phyloP scores from a whole-genome alignment of 2,888 invertebrate species.

The Clunio marinus region DNA sequence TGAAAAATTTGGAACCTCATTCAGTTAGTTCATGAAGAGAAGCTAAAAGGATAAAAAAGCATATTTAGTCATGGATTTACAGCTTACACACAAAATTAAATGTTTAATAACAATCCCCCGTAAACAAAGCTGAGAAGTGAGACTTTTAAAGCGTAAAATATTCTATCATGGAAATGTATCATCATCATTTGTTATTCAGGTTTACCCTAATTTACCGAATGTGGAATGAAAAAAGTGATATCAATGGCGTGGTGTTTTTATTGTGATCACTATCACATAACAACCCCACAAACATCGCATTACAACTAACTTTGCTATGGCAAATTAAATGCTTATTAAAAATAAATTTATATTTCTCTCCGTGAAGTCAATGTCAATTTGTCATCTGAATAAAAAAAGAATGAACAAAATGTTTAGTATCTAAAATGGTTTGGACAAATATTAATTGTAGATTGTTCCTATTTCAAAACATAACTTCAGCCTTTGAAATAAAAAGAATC shows the following conservation, averaged over 20 bases:
- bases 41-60: slow-evolving; percentile 13
- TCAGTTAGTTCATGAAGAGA: slow-evolving; percentile 13
- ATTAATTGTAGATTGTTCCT: slow-evolving; percentile 26
- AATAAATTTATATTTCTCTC: slow-evolving; percentile 29
- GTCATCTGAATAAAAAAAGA: neutral
- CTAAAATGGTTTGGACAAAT: slow-evolving; percentile 20
- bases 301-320: neutral
- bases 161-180: slow-evolving; percentile 29
- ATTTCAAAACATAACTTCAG: neutral
- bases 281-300: neutral
- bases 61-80: slow-evolving; percentile 35
- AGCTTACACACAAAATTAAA: slow-evolving; percentile 29
- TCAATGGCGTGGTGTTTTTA: slow-evolving; percentile 14
- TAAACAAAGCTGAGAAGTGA: neutral
- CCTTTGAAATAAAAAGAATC: slow-evolving; percentile 2
- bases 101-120: neutral
- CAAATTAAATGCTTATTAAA: slow-evolving; percentile 39
- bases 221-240: slow-evolving; percentile 4
- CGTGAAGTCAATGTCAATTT: neutral
- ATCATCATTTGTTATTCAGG: slow-evolving; percentile 38
- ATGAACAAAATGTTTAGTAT: neutral
- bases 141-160: slow-evolving; percentile 36
- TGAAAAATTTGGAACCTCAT: slow-evolving; percentile 17
- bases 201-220: slow-evolving; percentile 21
- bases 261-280: slow-evolving; percentile 19